Base-by-base conservation (phyloP, 2,113 vertebrate species). In the Thomomys bottae region DNA sequence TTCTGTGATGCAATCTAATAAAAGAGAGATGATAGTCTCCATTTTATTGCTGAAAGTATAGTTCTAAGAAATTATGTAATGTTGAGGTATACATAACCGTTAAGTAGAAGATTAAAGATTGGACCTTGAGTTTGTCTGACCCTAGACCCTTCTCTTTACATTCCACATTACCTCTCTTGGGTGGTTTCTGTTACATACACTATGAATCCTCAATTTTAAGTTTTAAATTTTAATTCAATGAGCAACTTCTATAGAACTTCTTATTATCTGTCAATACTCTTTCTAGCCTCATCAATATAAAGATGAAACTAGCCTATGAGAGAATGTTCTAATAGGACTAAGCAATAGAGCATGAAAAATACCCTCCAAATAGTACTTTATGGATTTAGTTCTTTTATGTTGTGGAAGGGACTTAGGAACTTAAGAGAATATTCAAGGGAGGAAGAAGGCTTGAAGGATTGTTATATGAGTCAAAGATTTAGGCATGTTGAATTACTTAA, bases 241-340 rank as follows among this genome's bases (percentile, higher is more conserved):
- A 80, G 24, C 40, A 81, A 61, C 11, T 61, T n/a, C 21, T 89
- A 32, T 64, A 73, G 36, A 45, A 57, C 4, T 49, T 8, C 70
- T 79, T 79, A 68, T 42, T 64, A 17, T n/a, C 26, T 83, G 49
- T 68, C 66, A 57, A 1, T 66, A 40, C 32, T 92, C 18, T 42
- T 15, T 72, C 72, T 84, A 73, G 1, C 40, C 45, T 87, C 40
- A 82, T n/a, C n/a, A 57, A 71, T 92, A 3, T 73, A 93, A 91
- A 89, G 59, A 88, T 95, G 45, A 73, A 61, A 64, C 89, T 90
- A 66, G 26, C 6, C 45, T 36, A 76, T 61, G 14, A 30, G 42
- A 95, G 49, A 68, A 28, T 54, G 1, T 28, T 61, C 36, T 67
- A 75, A 68, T 6, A 73, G 30, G 82, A 75, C 34, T 91, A 80